A percentile compares a stretch with the other conserved stretches of the same genome.
Conservation (phyloP, 92 coral and sea anemone genomes). For the Palythoa grandiflora region DNA sequence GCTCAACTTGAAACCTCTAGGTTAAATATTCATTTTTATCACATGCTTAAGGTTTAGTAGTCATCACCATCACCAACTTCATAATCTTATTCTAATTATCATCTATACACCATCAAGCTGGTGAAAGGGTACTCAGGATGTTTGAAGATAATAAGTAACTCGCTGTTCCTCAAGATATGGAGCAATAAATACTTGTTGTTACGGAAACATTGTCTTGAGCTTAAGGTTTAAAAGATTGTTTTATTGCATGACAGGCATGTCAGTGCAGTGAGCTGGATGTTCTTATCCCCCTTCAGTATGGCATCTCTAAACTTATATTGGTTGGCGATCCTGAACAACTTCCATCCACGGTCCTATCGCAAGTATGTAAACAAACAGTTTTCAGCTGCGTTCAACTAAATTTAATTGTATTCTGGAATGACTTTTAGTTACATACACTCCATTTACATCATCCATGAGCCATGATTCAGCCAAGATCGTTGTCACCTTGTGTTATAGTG, state of each 20-base stretch:
- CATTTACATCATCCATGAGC: too few species aligned
- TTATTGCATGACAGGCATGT: constrained; percentile 76
- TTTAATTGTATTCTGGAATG: too few species aligned
- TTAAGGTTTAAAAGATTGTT: neutral
- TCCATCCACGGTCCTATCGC: constrained; percentile 83
- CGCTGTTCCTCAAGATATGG: neutral
- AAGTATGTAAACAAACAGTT: constrained; percentile 49
- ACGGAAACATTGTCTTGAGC: neutral
- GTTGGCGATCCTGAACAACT: constrained; percentile 99
- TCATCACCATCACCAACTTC: neutral
- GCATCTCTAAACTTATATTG: constrained; percentile 83
- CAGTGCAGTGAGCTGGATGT: constrained; percentile 94
- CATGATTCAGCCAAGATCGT: too few species aligned
- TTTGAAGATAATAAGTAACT: too few species aligned
- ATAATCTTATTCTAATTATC: neutral
- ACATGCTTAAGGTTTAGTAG: neutral
- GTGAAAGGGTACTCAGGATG: too few species aligned
- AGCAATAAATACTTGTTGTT: neutral
- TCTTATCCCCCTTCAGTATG: constrained; percentile 86
- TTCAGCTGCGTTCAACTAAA: too few species aligned
- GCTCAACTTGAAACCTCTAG: too few species aligned
- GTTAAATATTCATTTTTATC: too few species aligned
- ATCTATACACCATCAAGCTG: neutral
- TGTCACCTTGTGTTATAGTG: too few species aligned
- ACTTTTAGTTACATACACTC: too few species aligned